Percentiles rank a stretch among this genome's conserved stretches.
Conservation (phyloP, 2,888 invertebrate species). For the Neocrepidodera transversa region DNA sequence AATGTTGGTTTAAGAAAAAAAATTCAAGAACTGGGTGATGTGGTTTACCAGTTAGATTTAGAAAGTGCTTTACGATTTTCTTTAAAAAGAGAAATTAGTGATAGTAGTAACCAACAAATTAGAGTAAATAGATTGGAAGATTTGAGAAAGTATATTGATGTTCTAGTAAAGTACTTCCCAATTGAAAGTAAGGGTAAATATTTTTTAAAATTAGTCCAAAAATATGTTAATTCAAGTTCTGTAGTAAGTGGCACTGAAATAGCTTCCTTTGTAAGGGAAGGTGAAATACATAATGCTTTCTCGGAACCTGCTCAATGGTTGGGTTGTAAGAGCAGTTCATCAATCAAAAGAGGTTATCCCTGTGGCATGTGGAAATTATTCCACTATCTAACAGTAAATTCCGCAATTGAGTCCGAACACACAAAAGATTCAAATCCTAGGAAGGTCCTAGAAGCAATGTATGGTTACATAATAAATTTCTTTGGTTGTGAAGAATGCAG, state of each 20-base stretch:
- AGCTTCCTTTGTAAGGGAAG: conserved; percentile 62
- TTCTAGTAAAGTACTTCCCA: conserved; percentile 81
- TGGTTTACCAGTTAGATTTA: conserved; percentile 85
- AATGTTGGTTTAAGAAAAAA: conserved; percentile 52
- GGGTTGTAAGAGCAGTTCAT: conserved; percentile 81
- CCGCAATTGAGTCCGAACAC: conserved; percentile 59
- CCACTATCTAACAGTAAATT: conserved; percentile 87
- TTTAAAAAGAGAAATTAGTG: conserved; percentile 84
- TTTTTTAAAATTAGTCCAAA: conserved; percentile 70
- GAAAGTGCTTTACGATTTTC: conserved; percentile 80
- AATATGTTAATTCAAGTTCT: conserved; percentile 62
- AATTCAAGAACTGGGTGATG: conserved; percentile 62
- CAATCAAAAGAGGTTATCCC: conserved; percentile 83
- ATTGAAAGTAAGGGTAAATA: conserved; percentile 72
- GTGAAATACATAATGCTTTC: conserved; percentile 65
- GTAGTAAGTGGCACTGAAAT: conserved; percentile 69
- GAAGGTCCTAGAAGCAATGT: conserved; percentile 81
- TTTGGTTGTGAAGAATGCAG: conserved; percentile 94
- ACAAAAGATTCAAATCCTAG: conserved; percentile 64
- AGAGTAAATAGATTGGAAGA: conserved; percentile 75
- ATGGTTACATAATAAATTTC: conserved; percentile 88
- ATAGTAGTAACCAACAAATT: conserved; percentile 72
- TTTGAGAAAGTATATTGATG: conserved; percentile 74
- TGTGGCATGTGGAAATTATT: conserved; percentile 97
- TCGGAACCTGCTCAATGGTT: conserved; percentile 68